Evolutionary conservation across 2,888 invertebrate genomes (phyloP).

Genomic region (Arrhopalites spinosus): DNA sequence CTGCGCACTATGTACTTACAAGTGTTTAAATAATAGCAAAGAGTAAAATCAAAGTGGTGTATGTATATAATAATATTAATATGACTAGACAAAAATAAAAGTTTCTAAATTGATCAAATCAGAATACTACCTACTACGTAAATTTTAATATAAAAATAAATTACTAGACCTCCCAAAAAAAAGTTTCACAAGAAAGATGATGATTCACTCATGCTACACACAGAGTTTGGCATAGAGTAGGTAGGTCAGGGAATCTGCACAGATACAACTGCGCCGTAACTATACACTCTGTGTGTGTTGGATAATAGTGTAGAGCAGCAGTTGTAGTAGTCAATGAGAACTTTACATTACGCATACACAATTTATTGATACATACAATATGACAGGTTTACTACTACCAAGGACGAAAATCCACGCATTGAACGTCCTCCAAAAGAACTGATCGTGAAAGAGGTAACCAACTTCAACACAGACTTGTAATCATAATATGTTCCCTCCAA

Average conservation of each 20-base stretch:
- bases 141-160: too few relatives aligned
- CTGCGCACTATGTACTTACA: too few relatives aligned
- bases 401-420: slow-evolving; percentile 30
- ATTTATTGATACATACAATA: slow-evolving; percentile 39
- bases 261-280: slow-evolving; percentile 38
- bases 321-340: slow-evolving; percentile 34
- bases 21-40: too few relatives aligned
- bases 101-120: too few relatives aligned
- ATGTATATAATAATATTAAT: too few relatives aligned
- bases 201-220: slow-evolving; percentile 13
- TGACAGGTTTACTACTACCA: slow-evolving; percentile 34
- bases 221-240: slow-evolving; percentile 24
- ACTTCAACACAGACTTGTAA: too few relatives aligned
- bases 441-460: too few relatives aligned
- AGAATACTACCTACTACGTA: too few relatives aligned
- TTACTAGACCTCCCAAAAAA: too few relatives aligned
- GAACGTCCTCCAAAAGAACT: slow-evolving; percentile 29
- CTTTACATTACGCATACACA: slow-evolving; percentile 35
- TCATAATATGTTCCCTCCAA: slow-evolving; percentile 29
- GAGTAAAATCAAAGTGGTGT: too few relatives aligned
- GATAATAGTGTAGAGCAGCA: neutral
- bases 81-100: too few relatives aligned
- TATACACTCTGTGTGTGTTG: neutral
- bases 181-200: slow-evolving; percentile 16
- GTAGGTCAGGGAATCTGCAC: slow-evolving; percentile 36